phyloP scores from a whole-genome alignment of 2,113 vertebrate species.

The Furnarius figulus region DNA sequence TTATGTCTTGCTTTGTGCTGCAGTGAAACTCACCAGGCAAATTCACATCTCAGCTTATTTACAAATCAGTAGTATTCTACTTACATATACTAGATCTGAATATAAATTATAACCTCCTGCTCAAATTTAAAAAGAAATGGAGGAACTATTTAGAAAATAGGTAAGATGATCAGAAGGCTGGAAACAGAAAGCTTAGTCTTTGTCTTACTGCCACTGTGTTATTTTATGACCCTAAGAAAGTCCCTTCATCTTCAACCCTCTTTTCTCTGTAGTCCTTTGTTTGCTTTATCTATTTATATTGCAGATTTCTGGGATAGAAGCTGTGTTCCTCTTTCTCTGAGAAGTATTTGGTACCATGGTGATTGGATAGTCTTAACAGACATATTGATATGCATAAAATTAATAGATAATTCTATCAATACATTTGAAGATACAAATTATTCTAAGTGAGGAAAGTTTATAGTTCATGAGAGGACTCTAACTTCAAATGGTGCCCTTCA shows the following conservation, averaged over 20 bases:
- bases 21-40: background rate
- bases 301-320: background rate
- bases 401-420: background rate
- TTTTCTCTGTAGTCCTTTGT: background rate
- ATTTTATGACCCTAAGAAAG: background rate
- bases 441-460: too few species aligned
- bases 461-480: too few species aligned
- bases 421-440: background rate
- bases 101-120: background rate
- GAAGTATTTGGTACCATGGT: background rate
- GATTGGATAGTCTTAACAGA: background rate
- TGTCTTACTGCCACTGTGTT: background rate
- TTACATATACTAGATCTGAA: background rate
- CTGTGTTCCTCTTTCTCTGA: background rate
- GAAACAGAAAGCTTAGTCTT: background rate
- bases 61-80: conserved; percentile 7
- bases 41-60: background rate
- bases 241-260: background rate
- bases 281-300: background rate
- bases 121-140: background rate
- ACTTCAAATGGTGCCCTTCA: too few species aligned
- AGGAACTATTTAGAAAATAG: background rate
- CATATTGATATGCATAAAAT: background rate
- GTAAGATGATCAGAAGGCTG: background rate
- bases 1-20: background rate